Base-by-base conservation (phyloP, 2,888 invertebrate species). In the Malachius bipustulatus region DNA sequence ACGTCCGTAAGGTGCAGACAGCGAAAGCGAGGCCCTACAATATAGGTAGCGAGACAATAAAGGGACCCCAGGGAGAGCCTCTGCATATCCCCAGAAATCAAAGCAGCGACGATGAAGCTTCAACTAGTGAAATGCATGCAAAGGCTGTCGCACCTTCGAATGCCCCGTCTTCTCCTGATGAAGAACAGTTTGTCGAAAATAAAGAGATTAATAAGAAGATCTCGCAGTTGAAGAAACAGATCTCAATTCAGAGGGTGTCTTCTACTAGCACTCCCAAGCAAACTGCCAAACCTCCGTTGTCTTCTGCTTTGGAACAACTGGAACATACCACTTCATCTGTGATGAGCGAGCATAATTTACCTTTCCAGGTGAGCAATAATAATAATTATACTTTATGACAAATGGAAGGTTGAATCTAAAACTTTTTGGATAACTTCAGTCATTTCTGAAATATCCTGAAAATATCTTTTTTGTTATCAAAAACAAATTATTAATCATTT, bases 271-370 rank as follows among this genome's bases (percentile, higher is more conserved):
- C n/a, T n/a, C 32, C 47, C 12, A 36, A 41, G 31, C 41, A 38
- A 33, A 45, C 46, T 36, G 6, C 24, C 6, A 29, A 35, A 13
- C 30, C 30, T 14, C 28, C 47, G 43, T 42, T 41, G 26, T 31
- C 42, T 8, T 55, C 60, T 2, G 55, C 55, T 13, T 42, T 61
- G 37, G 58, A 62, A 30, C 53, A 57, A 28, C 42, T 62, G 32
- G 62, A 62, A 37, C 57, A 59, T 31, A 57, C 59, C 0, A 56
- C 61, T 8, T 55, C 56, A 1, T 49, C 57, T 3, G 54, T 59
- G 33, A 48, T 60, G 39, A 50, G 51, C 11, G 60, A 62, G 32
- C 42, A 47, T 30, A 57, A 55, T 41, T 55, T 57, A 37, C 56
- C 61, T 19, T 62, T 62, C 48, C 62, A 62, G 50, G 61, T 59